Percentiles rank a stretch among this genome's conserved stretches.
Evolutionary conservation across 2,113 vertebrate genomes (phyloP).

Genomic region (Erythrocercus mccallii): DNA sequence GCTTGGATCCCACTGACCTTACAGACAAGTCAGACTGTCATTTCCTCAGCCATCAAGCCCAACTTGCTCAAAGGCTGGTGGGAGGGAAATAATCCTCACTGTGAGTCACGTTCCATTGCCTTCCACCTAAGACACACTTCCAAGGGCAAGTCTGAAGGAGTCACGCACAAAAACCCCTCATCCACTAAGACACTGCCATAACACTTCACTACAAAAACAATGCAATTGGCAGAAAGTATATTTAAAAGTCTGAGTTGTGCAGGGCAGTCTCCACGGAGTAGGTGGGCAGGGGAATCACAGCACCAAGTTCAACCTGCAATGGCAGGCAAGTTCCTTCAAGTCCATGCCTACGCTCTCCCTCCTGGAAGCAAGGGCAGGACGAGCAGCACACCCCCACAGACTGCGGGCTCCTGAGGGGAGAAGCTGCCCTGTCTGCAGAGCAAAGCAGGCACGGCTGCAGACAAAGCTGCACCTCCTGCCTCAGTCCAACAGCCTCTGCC

Average conservation of each 20-base stretch:
- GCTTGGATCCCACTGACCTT: slow-evolving; percentile 35
- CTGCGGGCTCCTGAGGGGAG: background rate
- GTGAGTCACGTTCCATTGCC: background rate
- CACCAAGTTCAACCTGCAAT: background rate
- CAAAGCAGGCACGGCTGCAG: background rate
- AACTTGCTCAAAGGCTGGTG: background rate
- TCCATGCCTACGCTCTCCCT: background rate
- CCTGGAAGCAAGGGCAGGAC: background rate
- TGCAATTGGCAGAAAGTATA: rapidly evolving
- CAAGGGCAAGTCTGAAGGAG: background rate
- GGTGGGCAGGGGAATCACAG: background rate
- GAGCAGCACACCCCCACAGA: rapidly evolving
- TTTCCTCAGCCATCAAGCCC: slow-evolving; percentile 34
- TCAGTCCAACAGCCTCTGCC: background rate
- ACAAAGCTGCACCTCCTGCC: background rate
- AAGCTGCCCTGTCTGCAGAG: background rate
- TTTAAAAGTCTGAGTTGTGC: background rate
- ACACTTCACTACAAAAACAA: background rate
- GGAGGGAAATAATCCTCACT: background rate
- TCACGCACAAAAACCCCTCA: background rate
- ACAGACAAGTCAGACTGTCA: slow-evolving; percentile 17
- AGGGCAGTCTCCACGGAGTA: rapidly evolving
- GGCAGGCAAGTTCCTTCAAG: background rate
- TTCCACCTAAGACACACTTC: background rate
- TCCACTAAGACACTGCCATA: background rate